Base-by-base conservation (phyloP, 2,888 invertebrate genomes). In the Chalcosyrphus nemorum region DNA sequence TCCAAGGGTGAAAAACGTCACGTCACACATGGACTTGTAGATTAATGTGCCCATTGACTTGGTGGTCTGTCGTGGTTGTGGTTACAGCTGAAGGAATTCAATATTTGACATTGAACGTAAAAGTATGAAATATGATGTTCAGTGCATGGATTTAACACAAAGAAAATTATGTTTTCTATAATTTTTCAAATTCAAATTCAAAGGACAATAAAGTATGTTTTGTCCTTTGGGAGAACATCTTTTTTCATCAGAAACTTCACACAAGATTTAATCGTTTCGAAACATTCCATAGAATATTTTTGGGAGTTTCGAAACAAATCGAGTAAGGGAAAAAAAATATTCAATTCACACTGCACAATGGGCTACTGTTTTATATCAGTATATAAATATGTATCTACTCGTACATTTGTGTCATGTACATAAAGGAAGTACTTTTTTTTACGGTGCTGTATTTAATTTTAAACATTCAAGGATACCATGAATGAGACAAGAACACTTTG, bases 161-260 rank as follows among this genome's bases (percentile, higher is more conserved):
- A 9, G 15, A 15, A 4, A 29, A 11, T 7, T 6, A 9, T 21
- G 29, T 56, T 41, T 66, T 66, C n/a, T 13, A 57, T 50, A 57
- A 50, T 66, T 57, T 75, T 65, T 57, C 35, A 45, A 35, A 35
- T 32, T 47, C 17, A 45, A 19, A n/a, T 4, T 45, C 4, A 19
- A 13, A 1, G 43, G 13, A 61, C 17, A 45, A 15, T 54, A 54
- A n/a, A n/a, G n/a, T 32, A 27, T 35, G 41, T 24, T n/a, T 32
- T 5, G 32, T 63, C 74, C 74, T 43, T 17, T 35, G 74, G 74
- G 74, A 74, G 15, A 43, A 63, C 21, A 32, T 11, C 3, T 15
- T 45, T 54, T 71, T 74, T 72, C 74, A 74, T 74, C 63, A 63
- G 63, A 74, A 72, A 61, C 61, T 72, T 61, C 50, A 52, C 61